Evolutionary conservation across 2,113 vertebrate species (phyloP), one percentile per base, ranked within the genome.

Genomic region (Hymenochirus boettgeri): DNA sequence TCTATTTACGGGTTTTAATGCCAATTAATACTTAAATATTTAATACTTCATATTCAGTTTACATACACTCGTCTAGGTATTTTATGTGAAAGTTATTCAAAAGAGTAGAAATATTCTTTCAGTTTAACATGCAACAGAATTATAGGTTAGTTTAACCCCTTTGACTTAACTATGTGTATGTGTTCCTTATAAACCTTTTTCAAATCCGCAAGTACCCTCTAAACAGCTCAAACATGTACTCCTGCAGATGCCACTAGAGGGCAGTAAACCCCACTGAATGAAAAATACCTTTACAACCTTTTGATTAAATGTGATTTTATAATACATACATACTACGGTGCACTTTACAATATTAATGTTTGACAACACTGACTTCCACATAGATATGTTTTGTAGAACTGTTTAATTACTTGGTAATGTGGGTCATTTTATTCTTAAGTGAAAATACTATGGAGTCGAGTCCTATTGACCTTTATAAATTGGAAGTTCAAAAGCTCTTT

Each of bases 161-260:
- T n/a, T n/a, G n/a, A n/a, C n/a, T n/a, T n/a, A n/a, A n/a, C n/a
- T n/a, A n/a, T n/a, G n/a, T n/a, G n/a, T n/a, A n/a, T n/a, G n/a
- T n/a, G n/a, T n/a, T n/a, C n/a, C n/a, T n/a, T n/a, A n/a, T n/a
- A n/a, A n/a, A 31, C 29, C 10, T 31, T 31, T 31, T 31, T 31
- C 33, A 50, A 7, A 50, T 50, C 23, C 17, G 11, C 3, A 27
- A 15, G 22, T 53, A 53, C 4, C 10, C 23, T 25, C 8, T 23
- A 52, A 52, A 22, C 15, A 25, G 11, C 52, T 29, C 17, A 6
- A 31, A 5, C 9, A 27, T 18, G 2, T 55, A 2, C 25, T 35
- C 54, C 26, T 11, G 11, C 2, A 29, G 5, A 4, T 22, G 17
- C 57, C 65, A 60, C 65, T 46, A 69, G 65, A 60, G 65, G 65